Evolutionary conservation across 2,113 vertebrate genomes (phyloP).

Genomic region (Elgaria multicarinata): DNA sequence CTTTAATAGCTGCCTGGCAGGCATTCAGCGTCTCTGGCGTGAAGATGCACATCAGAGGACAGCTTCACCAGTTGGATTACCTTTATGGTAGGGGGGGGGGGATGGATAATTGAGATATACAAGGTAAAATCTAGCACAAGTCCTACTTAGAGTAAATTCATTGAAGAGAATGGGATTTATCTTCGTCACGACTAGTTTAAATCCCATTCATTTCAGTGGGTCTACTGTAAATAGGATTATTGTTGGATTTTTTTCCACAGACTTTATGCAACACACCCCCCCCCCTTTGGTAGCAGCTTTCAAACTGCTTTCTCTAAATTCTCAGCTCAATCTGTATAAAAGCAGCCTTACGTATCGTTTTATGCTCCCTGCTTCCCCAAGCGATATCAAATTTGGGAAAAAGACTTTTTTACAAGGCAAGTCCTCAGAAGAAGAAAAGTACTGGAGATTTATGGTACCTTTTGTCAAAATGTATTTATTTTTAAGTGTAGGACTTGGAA

Average conservation of each 20-base stretch:
- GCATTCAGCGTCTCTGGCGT: too few species aligned
- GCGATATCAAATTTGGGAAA: not conserved
- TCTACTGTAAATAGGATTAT: too few species aligned
- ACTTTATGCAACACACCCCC: too few species aligned
- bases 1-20: not conserved
- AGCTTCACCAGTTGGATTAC: not conserved
- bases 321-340: not conserved
- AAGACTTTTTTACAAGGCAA: not conserved
- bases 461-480: not conserved
- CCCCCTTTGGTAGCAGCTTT: not conserved
- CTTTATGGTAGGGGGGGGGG: too few species aligned
- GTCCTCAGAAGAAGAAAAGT: not conserved
- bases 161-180: too few species aligned
- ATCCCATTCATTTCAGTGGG: too few species aligned
- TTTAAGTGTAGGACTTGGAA: not conserved
- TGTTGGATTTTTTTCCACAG: too few species aligned
- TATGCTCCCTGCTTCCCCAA: too few species aligned
- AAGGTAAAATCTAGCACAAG: too few species aligned
- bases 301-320: not conserved
- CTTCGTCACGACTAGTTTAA: too few species aligned
- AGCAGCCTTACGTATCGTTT: not conserved
- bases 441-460: not conserved
- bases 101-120: not conserved
- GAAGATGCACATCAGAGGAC: not conserved
- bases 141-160: too few species aligned